Evolutionary conservation across 2,113 vertebrate genomes (phyloP), one percentile per base, ranked within the genome.

Genomic region (Laticauda laticaudata): DNA sequence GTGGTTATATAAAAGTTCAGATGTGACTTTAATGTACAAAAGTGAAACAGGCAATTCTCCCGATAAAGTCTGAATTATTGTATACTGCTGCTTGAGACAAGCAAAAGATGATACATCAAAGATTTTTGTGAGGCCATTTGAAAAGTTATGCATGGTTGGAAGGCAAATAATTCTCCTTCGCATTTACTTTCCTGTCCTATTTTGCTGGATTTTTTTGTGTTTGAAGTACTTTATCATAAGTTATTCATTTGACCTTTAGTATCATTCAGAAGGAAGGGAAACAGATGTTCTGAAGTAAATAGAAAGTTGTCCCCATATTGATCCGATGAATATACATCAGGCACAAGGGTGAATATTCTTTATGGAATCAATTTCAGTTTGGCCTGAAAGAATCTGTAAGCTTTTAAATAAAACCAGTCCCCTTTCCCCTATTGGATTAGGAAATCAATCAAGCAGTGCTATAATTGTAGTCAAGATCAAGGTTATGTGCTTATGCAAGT

Each of bases 191-290:
- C 43, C 57, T 87, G 59, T 20, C 51, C 87, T 55, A 69, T 45
- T 90, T 51, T 75, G 10, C 1, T 93, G 54, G 53, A 87, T 88
- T 92, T 86, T 51, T 53, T 89, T 55, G 85, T 15, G 18, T 12
- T 34, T 86, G 69, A 55, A 89, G n/a, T 24, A 20, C 0, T 0
- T 93, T 64, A 94, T 39, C 56, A 92, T 39, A 43, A 61, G 12
- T 69, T 92, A 61, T 69, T 88, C 54, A 34, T 54, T 23, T 93
- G 43, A 48, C 51, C 26, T 54, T 20, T 51, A 85, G 18, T 23
- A 20, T 88, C 57, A 56, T 92, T 90, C 81, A 93, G 56, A 91
- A 90, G 21, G 9, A n/a, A 93, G 57, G 26, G 23, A 88, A 23
- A 26, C 34, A 3, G n/a, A 53, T 88, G 2, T 86, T 39, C 86